Evolutionary conservation across 2,888 invertebrate species (phyloP).

Genomic region (Thumatha senex): DNA sequence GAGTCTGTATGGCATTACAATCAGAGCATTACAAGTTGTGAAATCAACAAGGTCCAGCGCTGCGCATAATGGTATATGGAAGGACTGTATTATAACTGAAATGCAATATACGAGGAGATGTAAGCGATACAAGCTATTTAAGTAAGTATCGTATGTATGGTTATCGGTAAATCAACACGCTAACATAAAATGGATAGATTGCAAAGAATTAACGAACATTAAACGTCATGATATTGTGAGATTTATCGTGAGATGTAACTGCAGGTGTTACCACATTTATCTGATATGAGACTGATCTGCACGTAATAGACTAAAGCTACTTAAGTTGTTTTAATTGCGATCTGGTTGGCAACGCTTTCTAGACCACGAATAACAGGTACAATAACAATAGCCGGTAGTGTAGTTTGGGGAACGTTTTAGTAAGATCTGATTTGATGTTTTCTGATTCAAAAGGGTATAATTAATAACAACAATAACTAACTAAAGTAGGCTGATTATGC

Average conservation of each 20-base stretch:
- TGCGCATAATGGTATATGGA: constrained; percentile 67
- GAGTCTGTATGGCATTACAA: constrained; percentile 66
- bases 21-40: constrained; percentile 78
- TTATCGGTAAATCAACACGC: constrained; percentile 15
- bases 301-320: constrained; percentile 9
- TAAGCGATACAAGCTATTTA: constrained; percentile 9
- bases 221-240: constrained; percentile 19
- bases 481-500: too few species aligned
- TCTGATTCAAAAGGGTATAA: neutral
- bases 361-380: constrained; percentile 30
- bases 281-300: constrained; percentile 14
- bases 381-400: constrained; percentile 21
- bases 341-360: constrained; percentile 33
- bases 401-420: constrained; percentile 15
- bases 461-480: neutral
- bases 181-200: constrained; percentile 17
- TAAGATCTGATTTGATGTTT: neutral
- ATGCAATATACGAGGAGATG: constrained; percentile 20
- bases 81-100: constrained; percentile 54
- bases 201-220: constrained; percentile 15
- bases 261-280: constrained; percentile 14
- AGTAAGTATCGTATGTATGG: constrained; percentile 6
- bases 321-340: constrained; percentile 20
- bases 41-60: constrained; percentile 67
- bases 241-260: constrained; percentile 21